Percentiles rank a stretch among this genome's conserved stretches.
These are phyloP conservation scores for Narcine bancroftii DNA, from an alignment of 2,113 vertebrate genomes.

Conservation along the genomic window DNA sequence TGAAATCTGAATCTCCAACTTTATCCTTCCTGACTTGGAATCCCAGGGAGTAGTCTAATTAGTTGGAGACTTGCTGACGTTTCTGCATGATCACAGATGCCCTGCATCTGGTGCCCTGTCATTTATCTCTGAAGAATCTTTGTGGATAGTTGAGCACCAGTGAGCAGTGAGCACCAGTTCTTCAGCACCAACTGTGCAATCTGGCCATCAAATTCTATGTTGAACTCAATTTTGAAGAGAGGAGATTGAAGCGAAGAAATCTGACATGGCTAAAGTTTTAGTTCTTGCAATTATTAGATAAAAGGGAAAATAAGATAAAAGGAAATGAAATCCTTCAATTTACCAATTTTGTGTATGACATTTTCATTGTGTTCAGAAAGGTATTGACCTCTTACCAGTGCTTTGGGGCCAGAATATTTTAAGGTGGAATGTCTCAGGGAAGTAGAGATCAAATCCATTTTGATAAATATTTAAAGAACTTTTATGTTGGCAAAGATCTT, in stretches of 20 bases:
- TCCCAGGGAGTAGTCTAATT: too few relatives aligned
- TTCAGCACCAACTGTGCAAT: background rate
- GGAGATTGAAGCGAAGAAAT: background rate
- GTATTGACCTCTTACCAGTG: background rate
- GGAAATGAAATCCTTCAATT: background rate
- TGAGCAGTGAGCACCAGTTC: background rate
- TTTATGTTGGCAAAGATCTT: background rate
- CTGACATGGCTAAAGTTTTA: background rate
- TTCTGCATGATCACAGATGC: too few relatives aligned
- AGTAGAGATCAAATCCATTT: background rate
- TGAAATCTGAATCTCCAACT: background rate
- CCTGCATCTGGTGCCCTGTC: too few relatives aligned
- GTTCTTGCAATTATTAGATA: background rate
- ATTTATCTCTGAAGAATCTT: too few relatives aligned
- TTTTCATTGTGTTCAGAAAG: background rate
- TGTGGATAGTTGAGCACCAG: too few relatives aligned
- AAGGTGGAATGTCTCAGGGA: background rate
- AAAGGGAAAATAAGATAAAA: background rate
- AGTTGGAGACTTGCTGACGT: too few relatives aligned
- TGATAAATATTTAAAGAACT: conserved; percentile 1
- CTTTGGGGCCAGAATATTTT: background rate
- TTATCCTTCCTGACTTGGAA: background rate
- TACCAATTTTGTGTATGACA: background rate
- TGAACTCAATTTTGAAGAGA: background rate
- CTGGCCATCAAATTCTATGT: background rate